Conservation (phyloP, 92 coral and sea anemone species). For the Epizoanthus stellaris region DNA sequence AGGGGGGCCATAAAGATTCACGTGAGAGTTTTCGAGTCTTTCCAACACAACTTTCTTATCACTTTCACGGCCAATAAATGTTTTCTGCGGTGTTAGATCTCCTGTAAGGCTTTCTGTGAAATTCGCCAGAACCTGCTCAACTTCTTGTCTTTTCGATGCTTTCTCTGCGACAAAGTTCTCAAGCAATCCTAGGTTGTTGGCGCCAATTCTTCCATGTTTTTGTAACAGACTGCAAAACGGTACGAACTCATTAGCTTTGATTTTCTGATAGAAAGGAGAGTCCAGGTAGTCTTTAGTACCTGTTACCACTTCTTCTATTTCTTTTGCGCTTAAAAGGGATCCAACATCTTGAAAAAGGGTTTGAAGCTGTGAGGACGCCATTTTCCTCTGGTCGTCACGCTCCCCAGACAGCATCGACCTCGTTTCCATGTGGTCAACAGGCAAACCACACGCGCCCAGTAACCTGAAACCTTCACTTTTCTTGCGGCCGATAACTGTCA, state of each 20-base stretch:
- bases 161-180: slow-evolving; percentile 51
- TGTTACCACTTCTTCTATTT: slow-evolving; percentile 10
- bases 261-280: slow-evolving; percentile 8
- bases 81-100: not conserved
- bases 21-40: slow-evolving; percentile 29
- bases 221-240: not conserved
- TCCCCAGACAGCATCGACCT: no score
- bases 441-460: no score
- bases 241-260: not conserved
- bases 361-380: slow-evolving; percentile 3
- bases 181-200: slow-evolving; percentile 13
- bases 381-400: no score
- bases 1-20: slow-evolving; percentile 64
- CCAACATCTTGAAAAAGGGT: not conserved
- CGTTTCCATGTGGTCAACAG: no score
- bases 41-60: slow-evolving; percentile 44
- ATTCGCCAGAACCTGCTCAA: slow-evolving; percentile 27
- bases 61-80: slow-evolving; percentile 55
- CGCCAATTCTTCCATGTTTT: slow-evolving; percentile 33
- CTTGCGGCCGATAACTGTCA: no score
- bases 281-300: not conserved
- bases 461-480: no score
- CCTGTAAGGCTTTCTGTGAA: slow-evolving; percentile 23
- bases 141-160: slow-evolving; percentile 36
- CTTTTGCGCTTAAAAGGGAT: not conserved